These are phyloP conservation scores for Pristionchus japonicus DNA, from an alignment of 2,888 invertebrate genomes.

Conservation along the genomic window DNA sequence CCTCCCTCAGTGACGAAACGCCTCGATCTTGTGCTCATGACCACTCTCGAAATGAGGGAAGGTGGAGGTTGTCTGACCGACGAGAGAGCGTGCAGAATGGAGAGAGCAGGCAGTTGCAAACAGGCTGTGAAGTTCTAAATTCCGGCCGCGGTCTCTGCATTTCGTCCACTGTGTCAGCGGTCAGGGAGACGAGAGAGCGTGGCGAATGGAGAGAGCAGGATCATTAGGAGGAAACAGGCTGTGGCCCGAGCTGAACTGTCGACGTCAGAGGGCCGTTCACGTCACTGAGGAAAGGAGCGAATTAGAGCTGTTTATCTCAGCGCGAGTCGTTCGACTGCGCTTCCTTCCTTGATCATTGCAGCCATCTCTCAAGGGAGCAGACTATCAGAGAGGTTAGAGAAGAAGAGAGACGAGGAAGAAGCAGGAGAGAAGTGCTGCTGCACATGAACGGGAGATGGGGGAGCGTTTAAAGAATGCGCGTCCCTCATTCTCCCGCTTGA, in stretches of 20 bases:
- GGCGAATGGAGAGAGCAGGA: not conserved
- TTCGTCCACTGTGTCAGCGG: too few relatives aligned
- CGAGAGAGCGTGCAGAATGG: not conserved
- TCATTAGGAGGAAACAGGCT: not conserved
- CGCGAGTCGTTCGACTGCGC: too few relatives aligned
- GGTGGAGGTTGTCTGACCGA: not conserved
- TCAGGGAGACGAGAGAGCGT: not conserved
- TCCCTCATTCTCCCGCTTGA: not conserved
- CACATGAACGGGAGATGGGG: not conserved
- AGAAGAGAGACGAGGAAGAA: not conserved
- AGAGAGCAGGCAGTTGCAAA: not conserved
- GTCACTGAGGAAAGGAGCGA: not conserved
- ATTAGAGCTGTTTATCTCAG: not conserved
- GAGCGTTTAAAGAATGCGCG: constrained; percentile 15
- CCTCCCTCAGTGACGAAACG: not conserved
- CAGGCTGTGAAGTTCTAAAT: too few relatives aligned
- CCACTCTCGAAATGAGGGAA: not conserved
- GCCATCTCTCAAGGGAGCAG: not conserved
- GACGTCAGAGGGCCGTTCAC: not conserved
- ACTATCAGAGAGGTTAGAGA: not conserved
- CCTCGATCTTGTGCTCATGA: not conserved
- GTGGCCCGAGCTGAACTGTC: not conserved
- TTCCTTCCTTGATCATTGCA: not conserved
- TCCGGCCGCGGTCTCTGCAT: too few relatives aligned
- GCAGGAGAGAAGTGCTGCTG: too few relatives aligned